Evolutionary conservation across 2,888 invertebrate species (phyloP).

Genomic region (Lasius fuliginosus): DNA sequence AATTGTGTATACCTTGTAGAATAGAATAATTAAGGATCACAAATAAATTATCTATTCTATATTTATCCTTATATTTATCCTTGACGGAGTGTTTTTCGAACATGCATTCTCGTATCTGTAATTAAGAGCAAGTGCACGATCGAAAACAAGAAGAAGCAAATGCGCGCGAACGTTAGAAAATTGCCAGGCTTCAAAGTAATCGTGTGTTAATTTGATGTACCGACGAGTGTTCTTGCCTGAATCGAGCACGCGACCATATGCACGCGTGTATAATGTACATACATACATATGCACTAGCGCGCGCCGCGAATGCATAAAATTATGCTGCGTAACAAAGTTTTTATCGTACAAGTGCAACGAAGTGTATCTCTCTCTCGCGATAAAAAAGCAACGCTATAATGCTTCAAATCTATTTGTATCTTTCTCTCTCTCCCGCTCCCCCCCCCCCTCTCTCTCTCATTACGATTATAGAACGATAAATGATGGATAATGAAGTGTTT

Average conservation of each 20-base stretch:
- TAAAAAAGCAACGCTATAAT: too few species aligned
- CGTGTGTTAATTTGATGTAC: constrained; percentile 7
- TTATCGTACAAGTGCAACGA: not conserved
- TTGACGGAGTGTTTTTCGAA: not conserved
- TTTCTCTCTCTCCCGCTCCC: too few species aligned
- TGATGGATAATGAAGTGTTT: constrained; percentile 4
- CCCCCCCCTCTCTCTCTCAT: not conserved
- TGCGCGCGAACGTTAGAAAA: constrained; percentile 3
- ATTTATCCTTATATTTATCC: too few species aligned
- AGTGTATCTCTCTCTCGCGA: too few species aligned
- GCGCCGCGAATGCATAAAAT: not conserved
- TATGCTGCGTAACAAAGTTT: not conserved
- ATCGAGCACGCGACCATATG: constrained; percentile 17
- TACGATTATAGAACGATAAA: not conserved
- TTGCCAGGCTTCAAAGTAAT: not conserved
- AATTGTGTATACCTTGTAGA: not conserved
- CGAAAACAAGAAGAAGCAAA: not conserved
- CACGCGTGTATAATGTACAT: not conserved
- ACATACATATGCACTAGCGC: not conserved
- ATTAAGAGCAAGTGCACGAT: not conserved
- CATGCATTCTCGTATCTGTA: not conserved
- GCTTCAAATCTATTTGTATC: too few species aligned
- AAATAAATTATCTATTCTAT: not conserved
- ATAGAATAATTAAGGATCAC: not conserved
- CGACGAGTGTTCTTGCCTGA: not conserved